phyloP scores from a whole-genome alignment of 1,140 invertebrate genomes.

The Copidosoma floridanum region DNA sequence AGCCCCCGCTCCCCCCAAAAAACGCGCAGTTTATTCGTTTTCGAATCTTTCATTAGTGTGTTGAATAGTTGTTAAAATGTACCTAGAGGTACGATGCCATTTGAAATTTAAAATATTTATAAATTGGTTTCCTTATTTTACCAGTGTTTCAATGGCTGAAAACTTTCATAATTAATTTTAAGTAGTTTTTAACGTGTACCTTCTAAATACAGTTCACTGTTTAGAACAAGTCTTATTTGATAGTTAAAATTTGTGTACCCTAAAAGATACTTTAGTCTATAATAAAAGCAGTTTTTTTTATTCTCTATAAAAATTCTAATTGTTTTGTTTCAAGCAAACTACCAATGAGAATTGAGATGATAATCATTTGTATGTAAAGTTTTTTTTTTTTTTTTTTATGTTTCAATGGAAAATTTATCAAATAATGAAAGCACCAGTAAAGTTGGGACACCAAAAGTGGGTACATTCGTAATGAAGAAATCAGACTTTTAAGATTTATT shows the following conservation, averaged over 20 bases:
- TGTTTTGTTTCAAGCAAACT: no score
- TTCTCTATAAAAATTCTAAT: no score
- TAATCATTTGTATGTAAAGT: no score
- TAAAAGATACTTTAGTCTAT: no score
- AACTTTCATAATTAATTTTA: neutral
- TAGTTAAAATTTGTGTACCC: no score
- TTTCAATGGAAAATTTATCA: no score
- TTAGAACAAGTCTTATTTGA: no score
- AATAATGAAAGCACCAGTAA: neutral
- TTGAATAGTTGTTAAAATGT: neutral
- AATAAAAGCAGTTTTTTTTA: no score
- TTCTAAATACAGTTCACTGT: no score
- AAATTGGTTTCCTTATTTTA: neutral
- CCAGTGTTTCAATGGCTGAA: neutral
- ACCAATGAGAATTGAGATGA: no score
- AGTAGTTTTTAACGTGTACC: neutral
- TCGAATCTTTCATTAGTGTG: conserved; percentile 1
- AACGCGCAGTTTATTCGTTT: neutral
- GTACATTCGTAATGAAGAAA: neutral
- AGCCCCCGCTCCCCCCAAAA: neutral
- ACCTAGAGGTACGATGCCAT: neutral
- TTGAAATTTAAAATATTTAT: neutral
- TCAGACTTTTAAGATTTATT: conserved; percentile 23
- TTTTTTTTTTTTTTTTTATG: no score
- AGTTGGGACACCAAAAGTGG: neutral